Percentiles rank a stretch among this genome's conserved stretches.
Evolutionary conservation across 2,113 vertebrate species (phyloP).

Genomic region (Cygnus buccinator): DNA sequence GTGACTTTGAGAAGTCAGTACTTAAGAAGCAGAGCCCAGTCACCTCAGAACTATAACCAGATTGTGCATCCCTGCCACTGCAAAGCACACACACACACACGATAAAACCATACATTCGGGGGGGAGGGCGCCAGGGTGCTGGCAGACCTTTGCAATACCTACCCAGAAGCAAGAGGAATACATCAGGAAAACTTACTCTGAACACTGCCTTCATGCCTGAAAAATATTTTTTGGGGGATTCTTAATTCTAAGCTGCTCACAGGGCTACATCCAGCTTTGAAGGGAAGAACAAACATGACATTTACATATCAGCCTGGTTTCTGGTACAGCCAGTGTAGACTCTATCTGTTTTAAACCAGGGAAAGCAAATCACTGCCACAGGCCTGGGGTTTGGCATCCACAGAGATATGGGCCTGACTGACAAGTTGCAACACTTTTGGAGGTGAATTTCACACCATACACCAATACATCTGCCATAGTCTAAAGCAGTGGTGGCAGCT

Average conservation of each 20-base stretch:
- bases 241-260: not conserved
- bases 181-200: not conserved
- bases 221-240: not conserved
- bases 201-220: not conserved
- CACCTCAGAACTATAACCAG: not conserved
- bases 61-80: not conserved
- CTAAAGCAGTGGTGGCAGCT: not conserved
- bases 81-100: accelerated
- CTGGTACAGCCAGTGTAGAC: not conserved
- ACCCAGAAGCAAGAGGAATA: not conserved
- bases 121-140: not conserved
- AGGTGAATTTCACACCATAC: not conserved
- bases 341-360: not conserved
- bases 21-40: not conserved
- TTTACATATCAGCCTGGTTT: not conserved
- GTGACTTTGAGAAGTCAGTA: not conserved
- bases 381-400: not conserved
- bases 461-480: not conserved
- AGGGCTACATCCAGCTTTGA: not conserved
- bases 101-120: not conserved
- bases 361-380: not conserved
- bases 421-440: not conserved
- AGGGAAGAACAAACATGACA: not conserved
- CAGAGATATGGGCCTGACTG: not conserved
- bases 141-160: not conserved